Conservation (phyloP, 2,888 invertebrate species). For the Spilarctia lutea region DNA sequence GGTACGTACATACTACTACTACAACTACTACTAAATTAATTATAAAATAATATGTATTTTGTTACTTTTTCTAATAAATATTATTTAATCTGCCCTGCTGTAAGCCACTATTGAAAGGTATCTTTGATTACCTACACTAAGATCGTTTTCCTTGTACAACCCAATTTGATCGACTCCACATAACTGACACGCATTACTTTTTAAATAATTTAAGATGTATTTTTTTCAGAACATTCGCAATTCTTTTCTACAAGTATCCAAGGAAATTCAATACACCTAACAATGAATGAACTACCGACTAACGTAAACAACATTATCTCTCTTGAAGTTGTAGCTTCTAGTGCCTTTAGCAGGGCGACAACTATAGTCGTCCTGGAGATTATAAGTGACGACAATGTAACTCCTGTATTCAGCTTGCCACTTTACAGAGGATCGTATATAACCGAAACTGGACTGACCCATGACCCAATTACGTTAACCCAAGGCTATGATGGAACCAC, state of each 20-base stretch:
- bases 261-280: slow-evolving; percentile 59
- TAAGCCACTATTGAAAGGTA: background rate
- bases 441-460: slow-evolving; percentile 51
- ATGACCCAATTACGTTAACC: slow-evolving; percentile 60
- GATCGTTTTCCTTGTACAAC: background rate
- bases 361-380: slow-evolving; percentile 68
- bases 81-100: too few species aligned
- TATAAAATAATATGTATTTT: background rate
- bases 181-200: too few species aligned
- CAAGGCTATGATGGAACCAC: slow-evolving; percentile 72
- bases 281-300: slow-evolving; percentile 58
- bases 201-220: background rate
- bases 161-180: too few species aligned
- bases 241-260: slow-evolving; percentile 57
- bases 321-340: slow-evolving; percentile 62
- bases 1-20: background rate
- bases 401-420: slow-evolving; percentile 66
- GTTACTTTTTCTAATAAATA: background rate
- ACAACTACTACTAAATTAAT: too few species aligned
- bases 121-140: background rate
- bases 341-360: slow-evolving; percentile 53
- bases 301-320: slow-evolving; percentile 63
- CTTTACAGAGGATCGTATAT: slow-evolving; percentile 68
- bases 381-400: slow-evolving; percentile 66
- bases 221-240: slow-evolving; percentile 61